phyloP scores from a whole-genome alignment of 1,140 invertebrate genomes.

The Heterodera carotae region DNA sequence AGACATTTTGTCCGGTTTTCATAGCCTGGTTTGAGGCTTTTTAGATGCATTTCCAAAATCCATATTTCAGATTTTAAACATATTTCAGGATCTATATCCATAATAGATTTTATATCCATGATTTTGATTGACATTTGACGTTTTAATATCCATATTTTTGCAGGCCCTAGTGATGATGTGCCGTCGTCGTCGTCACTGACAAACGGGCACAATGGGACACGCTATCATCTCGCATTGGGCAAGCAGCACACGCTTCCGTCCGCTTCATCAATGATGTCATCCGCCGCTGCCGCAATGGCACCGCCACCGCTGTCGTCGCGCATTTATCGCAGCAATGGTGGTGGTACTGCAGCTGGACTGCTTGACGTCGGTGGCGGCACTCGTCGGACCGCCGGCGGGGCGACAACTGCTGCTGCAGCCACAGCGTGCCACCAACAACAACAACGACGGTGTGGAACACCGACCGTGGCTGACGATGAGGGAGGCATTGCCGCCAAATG shows the following conservation, averaged over 20 bases:
- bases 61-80: no score
- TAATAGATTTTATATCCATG: no score
- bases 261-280: not conserved
- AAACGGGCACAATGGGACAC: not conserved
- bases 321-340: not conserved
- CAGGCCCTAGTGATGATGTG: not conserved
- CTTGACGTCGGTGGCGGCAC: not conserved
- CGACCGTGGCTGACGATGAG: constrained; percentile 45
- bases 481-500: constrained; percentile 33
- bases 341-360: not conserved
- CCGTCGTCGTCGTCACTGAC: not conserved
- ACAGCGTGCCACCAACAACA: no score
- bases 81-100: no score
- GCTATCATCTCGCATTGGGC: not conserved
- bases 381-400: no score
- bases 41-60: no score
- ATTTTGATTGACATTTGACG: no score
- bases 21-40: no score
- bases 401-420: no score
- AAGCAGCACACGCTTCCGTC: not conserved
- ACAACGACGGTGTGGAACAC: not conserved
- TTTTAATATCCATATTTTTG: no score
- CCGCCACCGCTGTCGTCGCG: not conserved
- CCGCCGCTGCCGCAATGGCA: not conserved
- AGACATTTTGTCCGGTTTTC: no score